phyloP scores from a whole-genome alignment of 2,888 invertebrate species.

The Trichogramma dendrolimi region DNA sequence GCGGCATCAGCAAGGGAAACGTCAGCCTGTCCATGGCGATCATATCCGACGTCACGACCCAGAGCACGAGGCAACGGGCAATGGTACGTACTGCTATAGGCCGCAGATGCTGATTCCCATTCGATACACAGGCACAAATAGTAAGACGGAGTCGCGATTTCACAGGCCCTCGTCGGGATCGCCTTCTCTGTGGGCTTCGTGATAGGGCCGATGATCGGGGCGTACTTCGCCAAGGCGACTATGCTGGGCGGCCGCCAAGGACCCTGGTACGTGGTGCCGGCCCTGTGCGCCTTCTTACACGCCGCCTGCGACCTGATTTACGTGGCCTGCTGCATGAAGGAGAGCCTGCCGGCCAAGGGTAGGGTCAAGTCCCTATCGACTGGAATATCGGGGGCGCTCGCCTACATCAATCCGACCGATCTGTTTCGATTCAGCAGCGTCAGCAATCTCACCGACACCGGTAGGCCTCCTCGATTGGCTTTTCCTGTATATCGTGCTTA shows the following conservation, averaged over 20 bases:
- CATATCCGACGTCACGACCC: conserved; percentile 84
- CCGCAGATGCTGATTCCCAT: too few species aligned
- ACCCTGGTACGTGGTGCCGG: conserved; percentile 78
- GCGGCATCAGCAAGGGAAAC: conserved; percentile 95
- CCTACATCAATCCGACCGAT: conserved; percentile 61
- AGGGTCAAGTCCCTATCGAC: conserved; percentile 65
- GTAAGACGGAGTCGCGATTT: conserved; percentile 32
- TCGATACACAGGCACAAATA: not conserved
- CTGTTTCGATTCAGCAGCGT: conserved; percentile 59
- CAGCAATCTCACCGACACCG: conserved; percentile 45
- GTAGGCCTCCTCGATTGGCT: conserved; percentile 41
- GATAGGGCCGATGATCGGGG: conserved; percentile 91
- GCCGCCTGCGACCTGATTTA: conserved; percentile 75
- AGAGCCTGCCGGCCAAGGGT: conserved; percentile 75
- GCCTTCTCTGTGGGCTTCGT: conserved; percentile 98
- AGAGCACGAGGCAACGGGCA: conserved; percentile 81
- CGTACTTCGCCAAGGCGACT: conserved; percentile 67
- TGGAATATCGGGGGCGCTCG: conserved; percentile 63
- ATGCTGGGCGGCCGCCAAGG: conserved; percentile 61
- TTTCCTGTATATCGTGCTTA: conserved; percentile 45
- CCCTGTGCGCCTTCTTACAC: conserved; percentile 70
- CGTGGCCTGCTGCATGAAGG: conserved; percentile 70
- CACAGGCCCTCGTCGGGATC: conserved; percentile 90
- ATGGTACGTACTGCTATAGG: conserved; percentile 65
- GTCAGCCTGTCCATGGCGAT: conserved; percentile 93